These are phyloP conservation scores for Hypomecis atomaria DNA, from an alignment of 2,888 invertebrate species.

Conservation along the genomic window DNA sequence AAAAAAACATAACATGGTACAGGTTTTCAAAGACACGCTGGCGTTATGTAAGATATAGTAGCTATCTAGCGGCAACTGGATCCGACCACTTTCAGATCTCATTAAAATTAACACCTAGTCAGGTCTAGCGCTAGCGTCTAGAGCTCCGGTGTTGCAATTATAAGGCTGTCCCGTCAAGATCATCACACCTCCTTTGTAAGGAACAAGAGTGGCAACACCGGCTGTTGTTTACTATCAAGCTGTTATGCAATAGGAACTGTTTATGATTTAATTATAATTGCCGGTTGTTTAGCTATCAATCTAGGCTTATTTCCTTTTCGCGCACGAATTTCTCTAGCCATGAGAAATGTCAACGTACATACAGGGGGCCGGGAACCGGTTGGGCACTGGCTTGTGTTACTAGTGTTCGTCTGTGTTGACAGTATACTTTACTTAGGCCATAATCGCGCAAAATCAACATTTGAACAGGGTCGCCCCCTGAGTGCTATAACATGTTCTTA, in stretches of 20 bases:
- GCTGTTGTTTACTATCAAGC: constrained; percentile 20
- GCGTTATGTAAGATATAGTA: constrained; percentile 41
- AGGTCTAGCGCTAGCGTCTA: constrained; percentile 55
- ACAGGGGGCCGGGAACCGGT: constrained; percentile 58
- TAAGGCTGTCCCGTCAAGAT: constrained; percentile 61
- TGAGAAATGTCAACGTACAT: constrained; percentile 71
- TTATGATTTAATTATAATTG: constrained; percentile 67
- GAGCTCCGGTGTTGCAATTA: constrained; percentile 60
- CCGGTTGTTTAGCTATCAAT: constrained; percentile 62
- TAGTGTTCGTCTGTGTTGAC: constrained; percentile 57
- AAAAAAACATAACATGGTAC: constrained; percentile 43
- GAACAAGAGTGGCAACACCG: constrained; percentile 54
- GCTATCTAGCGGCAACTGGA: constrained; percentile 40
- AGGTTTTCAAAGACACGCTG: constrained; percentile 42
- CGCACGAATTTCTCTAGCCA: constrained; percentile 71
- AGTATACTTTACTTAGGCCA: constrained; percentile 56
- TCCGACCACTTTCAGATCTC: constrained; percentile 61
- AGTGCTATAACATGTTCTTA: constrained; percentile 14
- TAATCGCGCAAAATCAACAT: constrained; percentile 69
- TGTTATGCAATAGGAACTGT: constrained; percentile 65
- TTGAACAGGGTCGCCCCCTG: constrained; percentile 54
- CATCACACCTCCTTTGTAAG: constrained; percentile 58
- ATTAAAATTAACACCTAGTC: constrained; percentile 61
- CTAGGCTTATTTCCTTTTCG: constrained; percentile 64
- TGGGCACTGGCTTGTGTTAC: constrained; percentile 51